phyloP scores from a whole-genome alignment of 2,797 vertebrate species.

The Pseudochromis fuscus region DNA sequence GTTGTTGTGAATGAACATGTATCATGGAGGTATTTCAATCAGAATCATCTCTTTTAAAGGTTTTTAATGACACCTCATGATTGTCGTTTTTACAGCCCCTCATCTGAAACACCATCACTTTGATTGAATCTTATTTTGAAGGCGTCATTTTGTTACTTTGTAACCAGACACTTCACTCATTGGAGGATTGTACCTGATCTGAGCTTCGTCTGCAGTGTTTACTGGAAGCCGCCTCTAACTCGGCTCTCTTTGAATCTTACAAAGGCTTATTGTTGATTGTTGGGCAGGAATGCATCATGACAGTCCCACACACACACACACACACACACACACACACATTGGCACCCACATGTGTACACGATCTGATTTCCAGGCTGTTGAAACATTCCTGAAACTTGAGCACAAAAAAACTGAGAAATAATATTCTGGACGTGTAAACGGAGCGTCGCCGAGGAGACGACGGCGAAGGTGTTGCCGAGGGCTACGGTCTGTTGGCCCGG shows the following conservation, averaged over 20 bases:
- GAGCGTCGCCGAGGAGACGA: neutral
- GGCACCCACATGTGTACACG: neutral
- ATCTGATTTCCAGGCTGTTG: conserved; percentile 26
- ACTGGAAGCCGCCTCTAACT: neutral
- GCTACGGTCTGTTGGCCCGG: conserved; percentile 23
- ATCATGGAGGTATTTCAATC: no score
- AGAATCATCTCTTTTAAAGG: no score
- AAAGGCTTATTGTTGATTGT: neutral
- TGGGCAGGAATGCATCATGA: neutral
- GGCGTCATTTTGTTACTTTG: no score
- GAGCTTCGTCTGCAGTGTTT: no score
- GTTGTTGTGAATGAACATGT: no score
- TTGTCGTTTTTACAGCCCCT: no score
- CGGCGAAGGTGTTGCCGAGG: neutral
- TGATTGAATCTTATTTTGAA: no score
- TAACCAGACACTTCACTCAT: no score
- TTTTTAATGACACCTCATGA: no score
- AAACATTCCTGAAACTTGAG: conserved; percentile 42
- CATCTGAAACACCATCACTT: no score
- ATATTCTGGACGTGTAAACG: conserved; percentile 2
- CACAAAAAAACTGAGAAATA: conserved; percentile 15
- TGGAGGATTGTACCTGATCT: no score
- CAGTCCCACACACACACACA: neutral
- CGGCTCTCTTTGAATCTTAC: neutral
- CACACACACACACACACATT: neutral